Evolutionary conservation across 2,113 vertebrate species (phyloP).

Genomic region (Pimephales promelas): DNA sequence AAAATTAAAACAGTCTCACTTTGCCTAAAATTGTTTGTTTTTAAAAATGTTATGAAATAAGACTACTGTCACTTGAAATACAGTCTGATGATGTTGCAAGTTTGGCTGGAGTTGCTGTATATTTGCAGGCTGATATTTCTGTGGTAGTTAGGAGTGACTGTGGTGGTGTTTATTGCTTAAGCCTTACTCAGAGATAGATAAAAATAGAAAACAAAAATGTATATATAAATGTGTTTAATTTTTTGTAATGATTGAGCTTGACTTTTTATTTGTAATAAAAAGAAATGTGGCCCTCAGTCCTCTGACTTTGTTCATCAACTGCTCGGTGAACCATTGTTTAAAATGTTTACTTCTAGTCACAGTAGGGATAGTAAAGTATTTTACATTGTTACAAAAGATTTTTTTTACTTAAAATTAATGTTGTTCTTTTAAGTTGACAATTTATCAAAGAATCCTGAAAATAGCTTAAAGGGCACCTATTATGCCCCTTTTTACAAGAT

Average conservation of each 20-base stretch:
- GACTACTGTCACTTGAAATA: not conserved
- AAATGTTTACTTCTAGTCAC: not conserved
- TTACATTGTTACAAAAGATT: not conserved
- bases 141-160: conserved; percentile 4
- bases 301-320: not conserved
- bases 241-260: conserved; percentile 48
- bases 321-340: not conserved
- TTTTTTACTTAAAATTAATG: no score
- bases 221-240: conserved; percentile 6
- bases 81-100: not conserved
- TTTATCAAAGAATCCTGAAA: not conserved
- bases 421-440: not conserved
- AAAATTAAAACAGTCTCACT: conserved; percentile 19
- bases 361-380: not conserved
- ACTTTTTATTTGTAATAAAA: conserved; percentile 52
- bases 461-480: no score
- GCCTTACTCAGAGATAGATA: conserved; percentile 38
- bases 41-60: conserved; percentile 10
- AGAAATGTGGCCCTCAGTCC: not conserved
- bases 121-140: conserved; percentile 24
- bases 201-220: no score
- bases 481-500: no score
- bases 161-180: conserved; percentile 37
- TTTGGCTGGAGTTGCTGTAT: not conserved
- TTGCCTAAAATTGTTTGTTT: conserved; percentile 15